Evolutionary conservation across 1,140 invertebrate species (phyloP).

Genomic region (Macrocentrus cingulum): DNA sequence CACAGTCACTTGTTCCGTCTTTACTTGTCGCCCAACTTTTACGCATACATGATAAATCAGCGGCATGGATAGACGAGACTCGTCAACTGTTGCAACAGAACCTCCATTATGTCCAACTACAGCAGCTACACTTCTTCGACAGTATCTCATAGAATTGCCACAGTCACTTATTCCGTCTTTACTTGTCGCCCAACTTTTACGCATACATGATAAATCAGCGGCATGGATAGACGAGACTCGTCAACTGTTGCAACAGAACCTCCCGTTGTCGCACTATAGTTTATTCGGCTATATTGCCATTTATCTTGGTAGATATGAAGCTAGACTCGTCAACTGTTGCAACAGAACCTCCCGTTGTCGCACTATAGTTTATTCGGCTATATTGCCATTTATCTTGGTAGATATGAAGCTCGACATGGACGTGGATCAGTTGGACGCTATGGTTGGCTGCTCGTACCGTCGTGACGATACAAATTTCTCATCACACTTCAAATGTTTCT

Average conservation of each 20-base stretch:
- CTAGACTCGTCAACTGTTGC: no score
- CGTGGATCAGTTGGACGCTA: slow-evolving; percentile 55
- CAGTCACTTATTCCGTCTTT: no score
- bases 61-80: slow-evolving; percentile 49
- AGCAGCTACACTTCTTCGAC: no score
- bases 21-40: slow-evolving; percentile 51
- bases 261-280: slow-evolving; percentile 50
- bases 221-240: no score
- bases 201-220: no score
- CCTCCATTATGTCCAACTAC: no score
- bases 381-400: slow-evolving; percentile 52
- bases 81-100: slow-evolving; percentile 47
- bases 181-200: no score
- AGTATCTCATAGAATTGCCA: no score
- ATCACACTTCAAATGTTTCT: slow-evolving; percentile 14
- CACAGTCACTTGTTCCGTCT: slow-evolving; percentile 55
- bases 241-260: no score
- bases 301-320: slow-evolving; percentile 56
- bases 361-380: slow-evolving; percentile 55
- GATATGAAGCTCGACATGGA: slow-evolving; percentile 53
- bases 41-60: slow-evolving; percentile 43
- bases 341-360: slow-evolving; percentile 46
- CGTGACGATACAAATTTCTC: slow-evolving; percentile 35
- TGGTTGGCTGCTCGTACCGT: slow-evolving; percentile 59
- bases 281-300: slow-evolving; percentile 54